Evolutionary conservation across 2,888 invertebrate genomes (phyloP), one percentile per base, ranked within the genome.

Genomic region (Volucella zonaria): DNA sequence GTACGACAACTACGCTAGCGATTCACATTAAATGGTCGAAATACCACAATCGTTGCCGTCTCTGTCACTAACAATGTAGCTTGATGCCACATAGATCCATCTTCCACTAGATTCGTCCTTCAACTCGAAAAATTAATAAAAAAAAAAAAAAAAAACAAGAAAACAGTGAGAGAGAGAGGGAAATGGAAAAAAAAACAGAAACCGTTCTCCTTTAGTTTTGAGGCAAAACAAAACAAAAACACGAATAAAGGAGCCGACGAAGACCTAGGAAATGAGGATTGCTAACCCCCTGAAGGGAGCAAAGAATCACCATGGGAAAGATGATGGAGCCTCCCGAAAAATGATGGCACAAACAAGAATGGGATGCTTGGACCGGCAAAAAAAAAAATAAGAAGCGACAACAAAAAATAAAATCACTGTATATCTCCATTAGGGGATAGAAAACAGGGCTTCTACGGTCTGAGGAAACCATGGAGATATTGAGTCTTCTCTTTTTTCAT

Each of bases 21-120:
- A 82, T 64, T 59, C 73, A 67, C 67, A 77, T 77, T 77, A 73
- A 77, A 78, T 78, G 56, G 67, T 66, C 14, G 71, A 64, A 75
- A 75, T 79, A 42, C 74, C 82, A 82, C 78, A 82, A 64, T 78
- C 73, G 47, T 71, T 54, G 51, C 54, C 42, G 42, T 77, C 31
- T 52, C 38, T 4, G 61, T 38, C 62, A 49, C 11, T 47, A 31
- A n/a, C 61, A 52, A 43, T 62, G 56, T 62, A 54, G 31, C 47
- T 75, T 59, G 59, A 23, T 31, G 42, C 61, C 49, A 58, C 54
- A 49, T 54, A 79, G 66, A 83, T 83, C 62, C 67, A 81, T 80
- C 78, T 76, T 77, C 67, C 73, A 81, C 59, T 85, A 67, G 62
- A 85, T 77, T 85, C 85, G 85, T 85, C 81, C 85, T 81, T 85